phyloP scores from a whole-genome alignment of 2,113 vertebrate genomes.

The Phocoena sinus region DNA sequence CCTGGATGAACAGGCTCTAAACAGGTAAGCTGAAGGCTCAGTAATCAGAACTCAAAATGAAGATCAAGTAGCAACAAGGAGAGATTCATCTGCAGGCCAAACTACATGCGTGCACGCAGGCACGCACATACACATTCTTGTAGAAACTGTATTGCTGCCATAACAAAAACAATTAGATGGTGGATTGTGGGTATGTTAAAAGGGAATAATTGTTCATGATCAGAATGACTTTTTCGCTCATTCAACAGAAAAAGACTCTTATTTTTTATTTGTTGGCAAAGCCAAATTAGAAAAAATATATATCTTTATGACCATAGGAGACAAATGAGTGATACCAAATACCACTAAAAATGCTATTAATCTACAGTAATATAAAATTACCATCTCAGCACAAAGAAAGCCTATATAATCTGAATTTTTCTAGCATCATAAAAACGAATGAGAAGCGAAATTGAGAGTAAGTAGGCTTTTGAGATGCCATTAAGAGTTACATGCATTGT shows the following conservation, averaged over 20 bases:
- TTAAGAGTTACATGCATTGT: constrained; percentile 69
- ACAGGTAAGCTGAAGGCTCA: neutral
- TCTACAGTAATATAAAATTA: constrained; percentile 75
- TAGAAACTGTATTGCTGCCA: constrained; percentile 55
- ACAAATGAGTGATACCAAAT: constrained; percentile 78
- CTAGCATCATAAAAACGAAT: constrained; percentile 75
- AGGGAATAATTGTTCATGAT: constrained; percentile 74
- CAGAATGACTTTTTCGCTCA: constrained; percentile 71
- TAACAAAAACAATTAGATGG: constrained; percentile 74
- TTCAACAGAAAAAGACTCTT: constrained; percentile 74
- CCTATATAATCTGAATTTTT: constrained; percentile 78
- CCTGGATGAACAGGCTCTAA: neutral
- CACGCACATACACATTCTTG: neutral
- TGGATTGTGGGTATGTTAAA: constrained; percentile 50
- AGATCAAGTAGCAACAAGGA: neutral
- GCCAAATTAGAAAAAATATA: constrained; percentile 76
- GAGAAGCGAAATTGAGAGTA: constrained; percentile 73
- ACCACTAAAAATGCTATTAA: constrained; percentile 76
- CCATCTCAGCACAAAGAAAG: constrained; percentile 77
- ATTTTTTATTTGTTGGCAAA: constrained; percentile 78
- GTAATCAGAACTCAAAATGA: neutral
- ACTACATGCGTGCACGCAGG: neutral
- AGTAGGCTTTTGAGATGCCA: constrained; percentile 71
- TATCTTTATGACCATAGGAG: constrained; percentile 71
- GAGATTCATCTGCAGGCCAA: neutral